Evolutionary conservation across 2,113 vertebrate genomes (phyloP), one percentile per base, ranked within the genome.

Genomic region (Hyperopisus bebe): DNA sequence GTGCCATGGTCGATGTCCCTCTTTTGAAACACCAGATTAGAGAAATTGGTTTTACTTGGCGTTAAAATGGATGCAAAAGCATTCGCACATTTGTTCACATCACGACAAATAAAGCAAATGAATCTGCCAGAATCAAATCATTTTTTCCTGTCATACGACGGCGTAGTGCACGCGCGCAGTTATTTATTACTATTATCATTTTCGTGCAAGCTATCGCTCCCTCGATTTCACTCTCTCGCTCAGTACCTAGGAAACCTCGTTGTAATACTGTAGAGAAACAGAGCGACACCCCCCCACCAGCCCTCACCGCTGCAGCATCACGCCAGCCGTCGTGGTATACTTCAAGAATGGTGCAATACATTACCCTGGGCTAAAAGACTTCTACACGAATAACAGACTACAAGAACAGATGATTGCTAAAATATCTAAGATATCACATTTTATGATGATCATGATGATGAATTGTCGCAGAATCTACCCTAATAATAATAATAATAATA

Each of bases 1-100:
- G 94, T 95, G 97, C 97, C 97, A 98, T 98, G 95, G 95, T 94
- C 94, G 91, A 92, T 95, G 95, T 95, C 96, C 96, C 94, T 96
- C 94, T 96, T 95, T 91, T 92, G 89, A 94, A 46, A 94, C 91
- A 94, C 92, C 93, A 46, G 95, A 70, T 70, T 27, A 70, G 27
- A 70, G n/a, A 27, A 31, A 70, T 70, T 70, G 62, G 62, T 70
- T 70, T 31, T 70, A 70, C 27, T 70, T 70, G 62, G n/a, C n/a
- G 62, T 70, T 70, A 31, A 70, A 70, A 70, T 70, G 62, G 62
- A 70, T 27, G 27, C 62, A 70, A 70, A 70, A 31, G 3, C 62
- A 31, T 31, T 31, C n/a, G 62, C 62, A 31, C 62, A 70, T 70
- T 70, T 31, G 62, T 70, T 70, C 62, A 70, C 62, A 70, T 31